These are phyloP conservation scores for Acanthis flammea DNA, from an alignment of 2,797 vertebrate genomes.

Conservation along the genomic window DNA sequence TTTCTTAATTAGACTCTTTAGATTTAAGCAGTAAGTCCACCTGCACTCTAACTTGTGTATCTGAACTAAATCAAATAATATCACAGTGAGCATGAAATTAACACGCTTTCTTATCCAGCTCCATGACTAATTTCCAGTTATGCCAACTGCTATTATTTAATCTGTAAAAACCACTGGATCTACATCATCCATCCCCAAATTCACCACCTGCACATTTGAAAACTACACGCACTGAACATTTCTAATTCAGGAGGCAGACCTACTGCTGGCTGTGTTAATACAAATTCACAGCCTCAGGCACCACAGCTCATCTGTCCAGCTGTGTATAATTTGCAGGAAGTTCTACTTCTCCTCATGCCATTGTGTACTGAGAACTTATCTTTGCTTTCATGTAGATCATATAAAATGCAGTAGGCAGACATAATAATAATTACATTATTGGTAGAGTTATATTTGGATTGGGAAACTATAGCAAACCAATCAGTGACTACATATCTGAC, in stretches of 20 bases:
- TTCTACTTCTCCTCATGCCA: not conserved
- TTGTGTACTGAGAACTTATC: not conserved
- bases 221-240: not conserved
- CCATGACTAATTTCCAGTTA: not conserved
- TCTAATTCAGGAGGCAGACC: constrained; percentile 31
- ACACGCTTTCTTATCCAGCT: not conserved
- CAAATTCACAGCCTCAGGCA: constrained; percentile 27
- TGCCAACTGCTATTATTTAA: constrained; percentile 23
- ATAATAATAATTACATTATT: not conserved
- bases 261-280: constrained; percentile 48
- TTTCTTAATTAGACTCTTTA: not conserved
- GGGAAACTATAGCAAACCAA: not conserved
- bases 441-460: not conserved
- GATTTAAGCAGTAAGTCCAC: not conserved
- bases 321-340: constrained; percentile 42
- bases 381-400: constrained; percentile 24
- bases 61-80: not conserved
- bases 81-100: not conserved
- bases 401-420: not conserved
- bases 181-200: not conserved
- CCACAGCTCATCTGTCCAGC: constrained; percentile 46
- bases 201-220: constrained; percentile 13
- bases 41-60: not conserved
- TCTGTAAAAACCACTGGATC: not conserved
- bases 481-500: not conserved